A percentile compares a stretch with the other conserved stretches of the same genome.
These are phyloP conservation scores for Andrena marginata DNA, from an alignment of 2,888 invertebrate species.

Conservation along the genomic window DNA sequence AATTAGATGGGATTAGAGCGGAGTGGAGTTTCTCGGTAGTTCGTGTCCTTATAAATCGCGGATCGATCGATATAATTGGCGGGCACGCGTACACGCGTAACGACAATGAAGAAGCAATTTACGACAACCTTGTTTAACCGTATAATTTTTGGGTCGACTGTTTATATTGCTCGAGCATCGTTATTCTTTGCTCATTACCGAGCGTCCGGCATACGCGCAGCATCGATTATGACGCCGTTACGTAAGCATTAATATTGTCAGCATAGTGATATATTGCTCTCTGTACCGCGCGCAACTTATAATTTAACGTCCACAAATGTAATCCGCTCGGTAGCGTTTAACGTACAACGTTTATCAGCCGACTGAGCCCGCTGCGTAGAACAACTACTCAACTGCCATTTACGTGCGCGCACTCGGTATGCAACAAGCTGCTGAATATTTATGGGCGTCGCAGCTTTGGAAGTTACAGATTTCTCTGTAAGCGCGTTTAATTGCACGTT, in stretches of 20 bases:
- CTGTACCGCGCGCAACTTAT: conserved; percentile 41
- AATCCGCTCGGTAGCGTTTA: conserved; percentile 28
- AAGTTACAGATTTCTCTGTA: conserved; percentile 14
- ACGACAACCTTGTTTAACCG: conserved; percentile 34
- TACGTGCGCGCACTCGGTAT: neutral
- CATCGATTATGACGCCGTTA: conserved; percentile 50
- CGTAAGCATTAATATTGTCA: conserved; percentile 55
- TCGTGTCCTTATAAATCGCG: conserved; percentile 25
- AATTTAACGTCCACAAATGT: conserved; percentile 41
- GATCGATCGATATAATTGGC: conserved; percentile 57
- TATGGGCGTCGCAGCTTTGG: conserved; percentile 9
- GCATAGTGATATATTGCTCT: conserved; percentile 53
- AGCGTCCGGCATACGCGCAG: conserved; percentile 31
- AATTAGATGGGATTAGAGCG: neutral
- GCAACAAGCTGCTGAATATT: conserved; percentile 29
- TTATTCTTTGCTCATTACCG: conserved; percentile 53
- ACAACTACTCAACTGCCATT: conserved; percentile 13
- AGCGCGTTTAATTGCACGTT: conserved; percentile 5
- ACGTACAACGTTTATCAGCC: conserved; percentile 14
- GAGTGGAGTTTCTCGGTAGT: neutral
- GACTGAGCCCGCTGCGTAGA: conserved; percentile 37
- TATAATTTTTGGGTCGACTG: conserved; percentile 58
- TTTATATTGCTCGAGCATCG: conserved; percentile 60
- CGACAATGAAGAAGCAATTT: conserved; percentile 36
- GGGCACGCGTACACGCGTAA: conserved; percentile 2